Evolutionary conservation across 1,140 invertebrate species (phyloP).

Genomic region (Drosophila miranda): DNA sequence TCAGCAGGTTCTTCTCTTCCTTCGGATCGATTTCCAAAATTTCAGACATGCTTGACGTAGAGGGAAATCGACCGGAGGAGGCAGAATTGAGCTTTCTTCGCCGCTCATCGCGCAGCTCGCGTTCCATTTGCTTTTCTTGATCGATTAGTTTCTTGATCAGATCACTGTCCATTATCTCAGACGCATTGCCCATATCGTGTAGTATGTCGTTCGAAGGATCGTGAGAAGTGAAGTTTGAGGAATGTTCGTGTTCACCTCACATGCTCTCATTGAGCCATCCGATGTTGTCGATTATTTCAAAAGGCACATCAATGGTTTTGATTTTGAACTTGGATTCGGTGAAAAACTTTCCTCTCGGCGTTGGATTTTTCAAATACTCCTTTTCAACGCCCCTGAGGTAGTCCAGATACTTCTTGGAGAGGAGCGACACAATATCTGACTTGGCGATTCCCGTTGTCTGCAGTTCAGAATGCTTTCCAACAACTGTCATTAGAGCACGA

Average conservation of each 20-base stretch:
- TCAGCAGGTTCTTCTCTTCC: slow-evolving; percentile 7
- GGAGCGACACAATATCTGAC: neutral
- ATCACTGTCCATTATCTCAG: neutral
- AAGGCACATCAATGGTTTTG: too few relatives aligned
- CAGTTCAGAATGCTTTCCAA: slow-evolving; percentile 28
- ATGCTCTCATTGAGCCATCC: too few relatives aligned
- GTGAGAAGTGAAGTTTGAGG: too few relatives aligned
- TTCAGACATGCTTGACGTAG: neutral
- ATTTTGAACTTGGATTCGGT: too few relatives aligned
- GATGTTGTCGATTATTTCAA: too few relatives aligned
- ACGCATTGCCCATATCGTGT: too few relatives aligned
- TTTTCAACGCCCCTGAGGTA: slow-evolving; percentile 13
- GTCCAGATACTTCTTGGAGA: slow-evolving; percentile 29
- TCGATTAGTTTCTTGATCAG: neutral
- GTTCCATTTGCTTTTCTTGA: neutral
- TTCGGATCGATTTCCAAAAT: neutral
- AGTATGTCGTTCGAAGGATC: too few relatives aligned
- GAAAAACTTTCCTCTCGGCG: too few relatives aligned
- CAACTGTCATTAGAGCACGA: neutral
- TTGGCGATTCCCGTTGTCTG: neutral
- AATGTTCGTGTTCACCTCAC: too few relatives aligned
- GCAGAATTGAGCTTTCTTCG: neutral
- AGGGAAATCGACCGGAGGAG: neutral
- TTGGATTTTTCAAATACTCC: neutral
- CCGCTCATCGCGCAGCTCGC: neutral